Evolutionary conservation across 2,113 vertebrate genomes (phyloP), one percentile per base, ranked within the genome.

Genomic region (Elgaria multicarinata): DNA sequence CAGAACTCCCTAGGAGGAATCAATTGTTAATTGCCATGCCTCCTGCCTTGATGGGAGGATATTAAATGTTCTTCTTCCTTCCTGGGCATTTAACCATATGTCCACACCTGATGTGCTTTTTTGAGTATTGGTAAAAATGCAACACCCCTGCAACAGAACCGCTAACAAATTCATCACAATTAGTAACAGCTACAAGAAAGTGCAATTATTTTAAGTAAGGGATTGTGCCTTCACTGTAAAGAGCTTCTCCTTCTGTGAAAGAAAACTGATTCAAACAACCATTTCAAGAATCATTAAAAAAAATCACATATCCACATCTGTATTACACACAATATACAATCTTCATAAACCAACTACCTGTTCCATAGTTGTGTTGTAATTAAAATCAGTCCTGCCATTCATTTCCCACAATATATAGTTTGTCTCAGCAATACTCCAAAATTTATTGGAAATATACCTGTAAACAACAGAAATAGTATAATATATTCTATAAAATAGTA

Each of bases 341-440:
- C 20, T 28, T 79, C 12, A 87, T 31, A 78, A 67, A 71, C 36
- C 31, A 84, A 26, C 22, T 58, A 87, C 95, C 92, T 93, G 66
- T 55, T 50, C 78, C 94, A 96, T 95, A 18, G 95, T 93, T 14
- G 62, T 71, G 10, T 80, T 95, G 53, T 91, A 97, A 31, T 44
- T 88, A 16, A 94, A 95, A 76, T 96, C 95, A 1, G 42, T 62
- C 77, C 95, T 93, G 87, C 94, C 95, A 18, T 96, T 88, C 24
- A 93, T 90, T 67, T 97, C 95, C 95, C 95, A 95, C n/a, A 96
- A 36, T 16, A 96, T 79, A 89, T 96, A 96, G 85, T 96, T 95
- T 31, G 75, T 91, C 6, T 86, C 58, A 7, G 95, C 85, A 1
- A 92, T 91, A 89, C 79, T 33, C 46, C 92, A 0, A 24, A 39